Base-by-base conservation (phyloP, 2,888 invertebrate species). In the Camponotus fellah region DNA sequence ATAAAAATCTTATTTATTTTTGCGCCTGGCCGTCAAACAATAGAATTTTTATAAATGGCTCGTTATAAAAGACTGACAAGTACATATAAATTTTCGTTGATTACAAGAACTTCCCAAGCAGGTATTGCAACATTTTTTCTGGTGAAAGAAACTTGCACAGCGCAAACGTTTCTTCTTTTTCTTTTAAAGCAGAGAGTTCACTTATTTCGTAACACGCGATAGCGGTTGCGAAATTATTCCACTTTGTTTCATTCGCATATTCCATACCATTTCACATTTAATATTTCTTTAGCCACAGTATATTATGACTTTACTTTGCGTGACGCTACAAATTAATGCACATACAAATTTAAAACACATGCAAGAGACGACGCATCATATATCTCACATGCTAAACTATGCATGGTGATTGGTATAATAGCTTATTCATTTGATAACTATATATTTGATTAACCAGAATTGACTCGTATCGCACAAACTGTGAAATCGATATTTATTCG, bases 101-200 rank as follows among this genome's bases (percentile, higher is more conserved):
- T 85, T 80, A 65, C 14, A 65, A 77, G 81, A 71, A 65, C 66
- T 88, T 88, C 80, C 77, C 79, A 77, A 37, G 65, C 76, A 34
- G 64, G n/a, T 71, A 26, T 46, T 40, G 21, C 65, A 26, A 56
- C 46, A 82, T 77, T 82, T 56, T 26, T 77, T 76, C 65, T 65
- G 66, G 12, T n/a, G 65, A 8, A 66, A 53, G 65, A 76, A 77
- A 46, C 79, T 49, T 17, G 37, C 46, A 58, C 64, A 21, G 21
- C 12, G 12, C 10, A 26, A 49, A 66, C 14, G 14, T 17, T 12
- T 2, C 43, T 60, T 32, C 32, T 43, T 46, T 37, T 40, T 43
- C 26, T 56, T 76, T 71, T 8, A n/a, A n/a, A 17, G 0, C 17
- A 49, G 12, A 5, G 5, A 32, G 34, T 26, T n/a, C 12, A 74